Evolutionary conservation across 2,888 invertebrate species (phyloP), one percentile per base, ranked within the genome.

Genomic region (Euplexia lucipara): DNA sequence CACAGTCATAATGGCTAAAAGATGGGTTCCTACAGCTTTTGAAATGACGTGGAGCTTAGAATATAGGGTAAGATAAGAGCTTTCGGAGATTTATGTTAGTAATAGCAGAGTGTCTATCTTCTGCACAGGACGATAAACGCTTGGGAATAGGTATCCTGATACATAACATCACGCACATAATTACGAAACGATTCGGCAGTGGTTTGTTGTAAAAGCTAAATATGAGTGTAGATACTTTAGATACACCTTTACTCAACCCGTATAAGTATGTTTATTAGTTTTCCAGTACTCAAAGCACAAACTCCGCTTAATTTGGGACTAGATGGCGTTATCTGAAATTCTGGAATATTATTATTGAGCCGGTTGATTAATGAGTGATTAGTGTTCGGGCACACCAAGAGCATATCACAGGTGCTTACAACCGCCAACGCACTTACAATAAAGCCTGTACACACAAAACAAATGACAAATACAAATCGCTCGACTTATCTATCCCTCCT

Each of bases 401-500:
- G 10, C 22, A 4, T n/a, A n/a, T n/a, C n/a, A n/a, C 37, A 48
- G 47, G 14, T 61, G 20, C 48, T 16, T 14, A 61, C 16, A 26
- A 35, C 10, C 18, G 41, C 8, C 34, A 67, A 35, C 20, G 4
- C 2, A 8, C 16, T 35, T 20, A 30, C 8, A 0, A 30, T 22
- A 57, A 64, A 54, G 20, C 30, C 54, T 22, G 32, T 18, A 45
- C 57, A 60, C 48, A 54, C 44, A 30, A 62, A 54, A 70, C 70
- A 70, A 75, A 51, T 20, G 62, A 32, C 62, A 42, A 59, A 20
- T 42, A 58, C 53, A 45, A 71, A 71, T 62, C 42, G 57, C 20
- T 44, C n/a, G 37, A 70, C 54, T 67, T 68, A 73, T 61, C 73
- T 61, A 68, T 57, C 45, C 6, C 26, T 56, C 52, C 53, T 67